phyloP scores from a whole-genome alignment of 37 sponge, comb jelly and placozoan genomes.

The Eunapius fragilis region DNA sequence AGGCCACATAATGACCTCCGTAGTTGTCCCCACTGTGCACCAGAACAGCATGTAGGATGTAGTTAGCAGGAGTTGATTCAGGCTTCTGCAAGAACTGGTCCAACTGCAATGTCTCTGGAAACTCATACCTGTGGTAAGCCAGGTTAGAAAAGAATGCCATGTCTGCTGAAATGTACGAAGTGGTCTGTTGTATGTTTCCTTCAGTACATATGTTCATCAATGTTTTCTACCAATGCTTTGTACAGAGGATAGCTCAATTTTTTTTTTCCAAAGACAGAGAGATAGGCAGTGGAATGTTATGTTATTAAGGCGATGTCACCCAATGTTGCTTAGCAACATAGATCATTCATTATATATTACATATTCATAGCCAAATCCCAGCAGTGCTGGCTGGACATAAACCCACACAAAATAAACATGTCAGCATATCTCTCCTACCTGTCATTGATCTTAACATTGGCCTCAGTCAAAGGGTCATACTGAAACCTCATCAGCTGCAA shows the following conservation, averaged over 20 bases:
- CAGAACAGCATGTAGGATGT: conserved; percentile 90
- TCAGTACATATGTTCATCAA: too few relatives aligned
- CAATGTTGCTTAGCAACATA: too few relatives aligned
- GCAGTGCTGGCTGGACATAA: too few relatives aligned
- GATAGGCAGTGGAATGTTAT: too few relatives aligned
- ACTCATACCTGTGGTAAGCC: conserved; percentile 75
- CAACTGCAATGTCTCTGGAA: conserved; percentile 87
- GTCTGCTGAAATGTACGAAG: too few relatives aligned
- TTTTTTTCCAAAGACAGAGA: too few relatives aligned
- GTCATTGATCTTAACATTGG: conserved; percentile 96
- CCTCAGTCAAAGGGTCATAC: conserved; percentile 92
- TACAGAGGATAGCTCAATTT: too few relatives aligned
- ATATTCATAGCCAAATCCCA: too few relatives aligned
- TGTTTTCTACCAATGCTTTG: too few relatives aligned
- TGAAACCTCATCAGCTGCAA: conserved; percentile 98
- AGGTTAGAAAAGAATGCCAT: neutral
- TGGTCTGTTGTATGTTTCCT: too few relatives aligned
- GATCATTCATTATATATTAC: too few relatives aligned
- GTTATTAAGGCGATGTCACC: too few relatives aligned
- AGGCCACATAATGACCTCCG: conserved; percentile 97
- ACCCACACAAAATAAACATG: neutral
- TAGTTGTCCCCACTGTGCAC: conserved; percentile 99
- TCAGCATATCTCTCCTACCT: conserved; percentile 32
- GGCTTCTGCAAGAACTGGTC: conserved; percentile 83
- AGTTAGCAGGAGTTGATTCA: conserved; percentile 66